Base-by-base conservation (phyloP, 1,140 invertebrate genomes). In the Neuroterus valhalla region DNA sequence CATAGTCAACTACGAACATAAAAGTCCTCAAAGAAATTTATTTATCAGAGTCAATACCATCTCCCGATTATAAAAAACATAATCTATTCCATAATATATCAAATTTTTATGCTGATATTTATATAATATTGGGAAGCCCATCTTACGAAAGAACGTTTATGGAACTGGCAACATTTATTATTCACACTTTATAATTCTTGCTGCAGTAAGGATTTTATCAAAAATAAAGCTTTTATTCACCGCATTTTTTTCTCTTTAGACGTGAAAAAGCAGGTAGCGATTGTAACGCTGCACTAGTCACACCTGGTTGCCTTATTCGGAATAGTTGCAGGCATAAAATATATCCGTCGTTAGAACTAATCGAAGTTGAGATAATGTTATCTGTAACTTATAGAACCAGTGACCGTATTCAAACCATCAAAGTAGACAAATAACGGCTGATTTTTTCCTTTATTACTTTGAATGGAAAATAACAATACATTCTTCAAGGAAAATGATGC, bases 311-410 rank as follows among this genome's bases (percentile, higher is more conserved):
- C n/a, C 17, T 48, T 48, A 31, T 31, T 62, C 31, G 31, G 31
- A 8, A 38, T 31, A 62, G 26, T 62, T 38, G 31, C 12, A 62
- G 15, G n/a, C 15, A 62, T 62, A 38, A 62, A 38, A 38, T 10
- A 62, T 62, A 62, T 31, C 23, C 21, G 21, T n/a, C 55, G 23
- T 62, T 62, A 62, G 55, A 62, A 26, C 55, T 62, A 62, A 62
- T 62, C 55, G 55, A 62, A 62, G 23, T 31, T 12, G 73, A 75
- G 81, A 80, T 81, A 83, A 78, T 17, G 72, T 75, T 84, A 84
- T 85, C 83, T 81, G 82, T 70, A 72, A 73, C 70, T 74, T 69
- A 48, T 78, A 70, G 67, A 72, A 74, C 42, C 14, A 45, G 17
- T 42, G 67, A 43, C 48, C 62, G 46, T 62, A 68, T 72, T 70